Conservation (phyloP, 2,797 vertebrate genomes). For the Leucoraja ocellata region DNA sequence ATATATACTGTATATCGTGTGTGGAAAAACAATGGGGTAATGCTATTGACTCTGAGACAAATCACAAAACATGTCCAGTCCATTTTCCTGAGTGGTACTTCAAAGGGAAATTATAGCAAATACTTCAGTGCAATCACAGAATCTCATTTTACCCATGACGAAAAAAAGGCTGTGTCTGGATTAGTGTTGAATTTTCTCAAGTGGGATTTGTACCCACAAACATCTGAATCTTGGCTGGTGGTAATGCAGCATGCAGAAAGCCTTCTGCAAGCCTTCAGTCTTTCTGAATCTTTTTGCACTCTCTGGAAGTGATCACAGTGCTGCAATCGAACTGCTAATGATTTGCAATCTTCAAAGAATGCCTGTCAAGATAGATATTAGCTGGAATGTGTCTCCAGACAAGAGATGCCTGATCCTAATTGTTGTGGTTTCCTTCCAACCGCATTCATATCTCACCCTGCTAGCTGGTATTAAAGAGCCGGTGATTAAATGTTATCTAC, state of each 20-base stretch:
- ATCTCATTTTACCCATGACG: no score
- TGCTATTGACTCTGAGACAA: no score
- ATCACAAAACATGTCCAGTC: no score
- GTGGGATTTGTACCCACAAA: neutral
- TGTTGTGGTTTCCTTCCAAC: neutral
- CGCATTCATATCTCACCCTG: neutral
- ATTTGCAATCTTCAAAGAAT: neutral
- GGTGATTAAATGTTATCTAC: neutral
- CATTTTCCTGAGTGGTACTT: no score
- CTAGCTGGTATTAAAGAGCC: neutral
- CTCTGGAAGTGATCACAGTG: neutral
- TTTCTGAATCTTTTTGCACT: neutral
- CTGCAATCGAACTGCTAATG: neutral
- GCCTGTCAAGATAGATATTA: neutral
- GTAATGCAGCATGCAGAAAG: neutral
- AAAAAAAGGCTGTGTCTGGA: neutral
- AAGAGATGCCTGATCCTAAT: neutral
- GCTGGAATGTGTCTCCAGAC: neutral
- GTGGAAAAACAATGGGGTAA: no score
- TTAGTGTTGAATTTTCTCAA: neutral
- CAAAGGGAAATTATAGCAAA: no score
- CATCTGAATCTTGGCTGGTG: neutral
- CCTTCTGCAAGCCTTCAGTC: neutral
- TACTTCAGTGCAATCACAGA: no score
- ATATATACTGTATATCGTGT: no score